Base-by-base conservation (phyloP, 2,113 vertebrate species). In the Aptenodytes patagonicus region DNA sequence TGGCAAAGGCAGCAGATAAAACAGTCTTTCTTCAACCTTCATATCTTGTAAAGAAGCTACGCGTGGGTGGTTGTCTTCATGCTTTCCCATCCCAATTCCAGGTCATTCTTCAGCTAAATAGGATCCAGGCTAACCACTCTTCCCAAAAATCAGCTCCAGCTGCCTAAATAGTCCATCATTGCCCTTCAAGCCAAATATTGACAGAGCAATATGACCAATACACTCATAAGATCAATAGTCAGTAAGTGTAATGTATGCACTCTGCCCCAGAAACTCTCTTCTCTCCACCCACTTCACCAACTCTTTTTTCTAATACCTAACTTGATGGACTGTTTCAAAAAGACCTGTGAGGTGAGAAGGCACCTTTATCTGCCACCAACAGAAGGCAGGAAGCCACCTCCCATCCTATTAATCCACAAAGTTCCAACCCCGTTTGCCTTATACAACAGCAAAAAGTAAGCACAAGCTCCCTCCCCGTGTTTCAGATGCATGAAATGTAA, bases 191-290 rank as follows among this genome's bases (percentile, higher is more conserved):
- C 17, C 36, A 87, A 84, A 52, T 65, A 73, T 2, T 87, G n/a
- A 47, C 61, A 57, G 19, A 90, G 36, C 40, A 91, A 22, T 44
- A 85, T 29, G 61, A 72, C 57, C 51, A 70, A 36, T 29, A 52
- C 0, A 0, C 5, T 77, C 21, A 6, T 29, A 36, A 82, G 19
- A 76, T 32, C 83, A 80, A 10, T 22, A 55, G 49, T 22, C 66
- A 65, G 18, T n/a, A 82, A 88, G 44, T 22, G 28, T 18, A 60
- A 49, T 28, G 9, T 31, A 60, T 26, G 22, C 17, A 32, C 6
- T n/a, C 22, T 80, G 24, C 40, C 90, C 44, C 49, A 84, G 57
- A 62, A 82, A 78, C 40, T 17, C 29, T 54, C 31, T 47, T 44
- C 38, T 88, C 18, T 62, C 38, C n/a, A 40, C 12, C 11, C 42